phyloP scores from a whole-genome alignment of 2,888 invertebrate genomes.

The Cosmopolites sordidus region DNA sequence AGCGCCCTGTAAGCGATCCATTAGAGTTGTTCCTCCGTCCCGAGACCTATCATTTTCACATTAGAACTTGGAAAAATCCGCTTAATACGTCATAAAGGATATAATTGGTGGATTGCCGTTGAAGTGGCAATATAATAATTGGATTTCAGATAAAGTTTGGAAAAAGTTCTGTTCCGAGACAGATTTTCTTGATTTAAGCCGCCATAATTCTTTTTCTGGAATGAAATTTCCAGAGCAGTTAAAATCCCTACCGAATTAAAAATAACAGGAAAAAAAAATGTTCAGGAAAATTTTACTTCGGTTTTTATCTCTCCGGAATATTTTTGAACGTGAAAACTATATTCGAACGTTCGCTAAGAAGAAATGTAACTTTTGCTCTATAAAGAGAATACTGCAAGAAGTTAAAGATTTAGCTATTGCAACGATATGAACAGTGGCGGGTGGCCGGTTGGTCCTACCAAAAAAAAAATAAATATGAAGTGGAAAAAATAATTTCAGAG shows the following conservation, averaged over 20 bases:
- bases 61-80: slow-evolving; percentile 16
- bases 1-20: no score
- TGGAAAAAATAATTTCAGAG: no score
- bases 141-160: slow-evolving; percentile 14
- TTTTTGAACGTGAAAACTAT: no score
- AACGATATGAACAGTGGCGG: no score
- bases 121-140: slow-evolving; percentile 26
- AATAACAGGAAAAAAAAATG: background rate
- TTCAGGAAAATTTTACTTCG: background rate
- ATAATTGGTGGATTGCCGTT: slow-evolving; percentile 20
- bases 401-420: no score
- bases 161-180: slow-evolving; percentile 7
- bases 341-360: no score
- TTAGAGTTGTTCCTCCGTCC: background rate
- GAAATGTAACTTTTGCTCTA: no score
- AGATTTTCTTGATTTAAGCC: slow-evolving; percentile 9
- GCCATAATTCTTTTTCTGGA: slow-evolving; percentile 3
- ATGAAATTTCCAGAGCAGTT: background rate
- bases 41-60: slow-evolving; percentile 17
- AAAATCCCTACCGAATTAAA: background rate
- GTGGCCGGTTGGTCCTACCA: no score
- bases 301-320: no score
- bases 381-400: no score
- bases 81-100: slow-evolving; percentile 22
- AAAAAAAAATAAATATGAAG: no score